Evolutionary conservation across 1,140 invertebrate genomes (phyloP).

Genomic region (Nixonia krombeini): DNA sequence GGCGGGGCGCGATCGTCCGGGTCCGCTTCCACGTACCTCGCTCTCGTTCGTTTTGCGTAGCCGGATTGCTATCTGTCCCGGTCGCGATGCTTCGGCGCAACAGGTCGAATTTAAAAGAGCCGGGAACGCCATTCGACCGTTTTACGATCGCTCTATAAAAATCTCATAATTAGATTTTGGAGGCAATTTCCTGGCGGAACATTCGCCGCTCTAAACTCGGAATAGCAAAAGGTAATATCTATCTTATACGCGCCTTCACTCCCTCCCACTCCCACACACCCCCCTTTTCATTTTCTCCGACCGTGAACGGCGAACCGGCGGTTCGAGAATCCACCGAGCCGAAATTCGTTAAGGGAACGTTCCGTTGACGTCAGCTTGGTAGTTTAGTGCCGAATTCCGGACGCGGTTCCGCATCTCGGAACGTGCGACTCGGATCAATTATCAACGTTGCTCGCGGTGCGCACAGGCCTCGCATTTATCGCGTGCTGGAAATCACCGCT

Average conservation of each 20-base stretch:
- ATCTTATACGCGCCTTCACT: not conserved
- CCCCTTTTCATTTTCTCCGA: slow-evolving; percentile 4
- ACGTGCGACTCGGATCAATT: too few relatives aligned
- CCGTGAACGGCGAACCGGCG: not conserved
- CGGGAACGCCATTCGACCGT: slow-evolving; percentile 46
- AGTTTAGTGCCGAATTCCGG: too few relatives aligned
- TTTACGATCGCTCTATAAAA: slow-evolving; percentile 72
- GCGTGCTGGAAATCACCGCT: slow-evolving; percentile 32
- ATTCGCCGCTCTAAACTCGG: slow-evolving; percentile 17
- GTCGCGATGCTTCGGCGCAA: slow-evolving; percentile 16
- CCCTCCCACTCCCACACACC: not conserved
- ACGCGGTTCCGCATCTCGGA: too few relatives aligned
- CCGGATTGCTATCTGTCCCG: too few relatives aligned
- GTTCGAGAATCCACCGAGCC: too few relatives aligned
- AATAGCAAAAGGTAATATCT: slow-evolving; percentile 47
- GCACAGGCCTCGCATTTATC: slow-evolving; percentile 20
- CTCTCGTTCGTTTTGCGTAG: too few relatives aligned
- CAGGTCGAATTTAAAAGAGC: slow-evolving; percentile 44
- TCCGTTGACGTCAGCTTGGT: too few relatives aligned
- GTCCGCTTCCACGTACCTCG: too few relatives aligned
- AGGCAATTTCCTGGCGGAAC: slow-evolving; percentile 65
- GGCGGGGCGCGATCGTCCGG: too few relatives aligned
- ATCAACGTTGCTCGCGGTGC: not conserved
- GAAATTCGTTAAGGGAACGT: not conserved
- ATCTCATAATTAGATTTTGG: slow-evolving; percentile 72